A percentile compares a stretch with the other conserved stretches of the same genome.
Conservation (phyloP, 2,113 vertebrate species). For the Hemiscyllium ocellatum region DNA sequence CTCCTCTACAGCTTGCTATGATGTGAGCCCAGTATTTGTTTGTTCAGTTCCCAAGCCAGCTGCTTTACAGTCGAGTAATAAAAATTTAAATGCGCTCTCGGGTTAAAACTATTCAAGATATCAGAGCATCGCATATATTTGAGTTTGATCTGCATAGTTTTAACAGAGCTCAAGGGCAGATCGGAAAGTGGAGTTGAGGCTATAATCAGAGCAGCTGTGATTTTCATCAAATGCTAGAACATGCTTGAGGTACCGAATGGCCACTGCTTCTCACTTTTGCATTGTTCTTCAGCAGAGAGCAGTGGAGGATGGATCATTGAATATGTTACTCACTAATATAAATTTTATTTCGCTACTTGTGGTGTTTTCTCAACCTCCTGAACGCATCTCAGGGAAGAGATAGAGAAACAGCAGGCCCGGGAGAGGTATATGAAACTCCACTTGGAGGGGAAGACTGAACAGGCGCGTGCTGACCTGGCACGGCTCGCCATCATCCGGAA, state of each 20-base stretch:
- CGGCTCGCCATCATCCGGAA: slow-evolving; percentile 89
- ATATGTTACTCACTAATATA: neutral
- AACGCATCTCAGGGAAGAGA: slow-evolving; percentile 76
- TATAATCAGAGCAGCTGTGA: too few relatives aligned
- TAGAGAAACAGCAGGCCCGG: slow-evolving; percentile 94
- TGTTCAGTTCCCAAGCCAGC: neutral
- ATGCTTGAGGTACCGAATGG: too few relatives aligned
- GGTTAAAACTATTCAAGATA: neutral
- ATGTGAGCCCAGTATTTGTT: neutral
- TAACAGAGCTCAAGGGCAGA: too few relatives aligned
- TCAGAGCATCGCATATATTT: too few relatives aligned
- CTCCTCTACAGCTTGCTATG: neutral
- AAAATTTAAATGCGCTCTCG: neutral
- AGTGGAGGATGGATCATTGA: too few relatives aligned
- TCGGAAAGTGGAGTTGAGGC: too few relatives aligned
- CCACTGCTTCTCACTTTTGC: too few relatives aligned
- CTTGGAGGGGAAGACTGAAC: slow-evolving; percentile 92
- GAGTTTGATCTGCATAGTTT: too few relatives aligned
- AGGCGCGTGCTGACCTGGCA: slow-evolving; percentile 92
- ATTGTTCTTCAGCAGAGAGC: too few relatives aligned
- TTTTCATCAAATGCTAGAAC: too few relatives aligned
- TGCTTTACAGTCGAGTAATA: neutral
- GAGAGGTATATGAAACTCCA: slow-evolving; percentile 98
- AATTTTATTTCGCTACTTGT: neutral
- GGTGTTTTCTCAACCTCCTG: neutral